These are phyloP conservation scores for Chrysopilus asiliformis DNA, from an alignment of 2,888 invertebrate genomes.

Conservation along the genomic window DNA sequence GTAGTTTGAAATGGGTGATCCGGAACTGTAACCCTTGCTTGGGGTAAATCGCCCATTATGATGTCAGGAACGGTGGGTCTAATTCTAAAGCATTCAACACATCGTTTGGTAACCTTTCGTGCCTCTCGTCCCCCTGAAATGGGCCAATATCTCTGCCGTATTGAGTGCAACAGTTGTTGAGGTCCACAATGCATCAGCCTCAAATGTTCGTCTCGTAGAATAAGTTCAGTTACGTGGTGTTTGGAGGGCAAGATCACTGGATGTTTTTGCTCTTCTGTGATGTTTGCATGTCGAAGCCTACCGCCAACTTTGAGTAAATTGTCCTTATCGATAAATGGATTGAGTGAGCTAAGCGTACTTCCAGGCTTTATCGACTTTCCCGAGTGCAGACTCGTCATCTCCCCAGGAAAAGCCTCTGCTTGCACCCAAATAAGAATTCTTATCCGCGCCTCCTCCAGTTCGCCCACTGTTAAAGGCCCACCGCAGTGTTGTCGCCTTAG, in stretches of 20 bases:
- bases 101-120: not conserved
- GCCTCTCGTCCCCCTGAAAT: constrained; percentile 6
- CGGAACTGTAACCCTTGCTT: constrained; percentile 8
- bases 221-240: constrained; percentile 4
- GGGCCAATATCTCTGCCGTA: constrained; percentile 8
- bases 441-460: not conserved
- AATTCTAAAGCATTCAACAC: constrained; percentile 8
- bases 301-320: constrained; percentile 12
- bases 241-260: constrained; percentile 12
- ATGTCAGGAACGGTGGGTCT: constrained; percentile 8
- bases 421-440: not conserved
- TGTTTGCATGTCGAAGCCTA: constrained; percentile 10
- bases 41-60: constrained; percentile 11
- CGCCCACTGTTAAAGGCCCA: not conserved
- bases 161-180: constrained; percentile 14
- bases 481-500: not conserved
- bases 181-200: constrained; percentile 21
- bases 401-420: constrained; percentile 1
- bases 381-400: constrained; percentile 2
- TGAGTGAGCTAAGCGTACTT: constrained; percentile 9
- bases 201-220: constrained; percentile 13
- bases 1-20: constrained; percentile 9
- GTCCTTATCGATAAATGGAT: constrained; percentile 11
- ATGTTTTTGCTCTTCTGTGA: constrained; percentile 9
- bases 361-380: constrained; percentile 2